Conservation (phyloP, 2,113 vertebrate species). For the Microtus oregoni region DNA sequence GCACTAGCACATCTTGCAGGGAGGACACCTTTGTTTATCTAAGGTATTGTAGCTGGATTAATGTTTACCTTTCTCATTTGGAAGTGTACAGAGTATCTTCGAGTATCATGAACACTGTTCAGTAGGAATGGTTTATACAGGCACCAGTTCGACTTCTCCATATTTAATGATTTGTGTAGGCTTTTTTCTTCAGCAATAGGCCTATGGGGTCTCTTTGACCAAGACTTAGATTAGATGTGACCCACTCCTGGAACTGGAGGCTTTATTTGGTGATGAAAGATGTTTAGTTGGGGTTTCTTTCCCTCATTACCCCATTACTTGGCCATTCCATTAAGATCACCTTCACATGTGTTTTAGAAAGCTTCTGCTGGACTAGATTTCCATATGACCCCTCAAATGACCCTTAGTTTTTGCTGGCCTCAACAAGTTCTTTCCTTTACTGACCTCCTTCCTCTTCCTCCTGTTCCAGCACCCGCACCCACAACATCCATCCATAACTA, state of each 20-base stretch:
- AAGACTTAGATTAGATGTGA: neutral
- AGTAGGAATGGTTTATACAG: no score
- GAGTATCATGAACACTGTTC: neutral
- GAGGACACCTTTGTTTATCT: neutral
- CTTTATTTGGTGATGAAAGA: neutral
- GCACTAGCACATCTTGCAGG: neutral
- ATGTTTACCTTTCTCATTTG: neutral
- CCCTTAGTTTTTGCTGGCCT: neutral
- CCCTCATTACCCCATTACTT: neutral
- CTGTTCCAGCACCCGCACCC: fast-evolving
- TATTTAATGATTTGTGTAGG: neutral
- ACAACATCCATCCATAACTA: neutral
- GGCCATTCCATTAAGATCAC: neutral
- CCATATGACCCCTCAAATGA: neutral
- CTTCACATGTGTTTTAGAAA: neutral
- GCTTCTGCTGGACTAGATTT: neutral
- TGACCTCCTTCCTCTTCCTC: neutral
- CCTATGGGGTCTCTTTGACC: neutral
- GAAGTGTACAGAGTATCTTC: neutral
- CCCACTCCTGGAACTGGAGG: neutral
- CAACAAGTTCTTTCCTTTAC: neutral
- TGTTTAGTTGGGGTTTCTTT: neutral
- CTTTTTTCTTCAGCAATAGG: neutral
- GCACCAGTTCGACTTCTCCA: neutral
- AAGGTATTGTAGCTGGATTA: neutral